Base-by-base conservation (phyloP, 2,113 vertebrate species). In the Barnardius zonarius region DNA sequence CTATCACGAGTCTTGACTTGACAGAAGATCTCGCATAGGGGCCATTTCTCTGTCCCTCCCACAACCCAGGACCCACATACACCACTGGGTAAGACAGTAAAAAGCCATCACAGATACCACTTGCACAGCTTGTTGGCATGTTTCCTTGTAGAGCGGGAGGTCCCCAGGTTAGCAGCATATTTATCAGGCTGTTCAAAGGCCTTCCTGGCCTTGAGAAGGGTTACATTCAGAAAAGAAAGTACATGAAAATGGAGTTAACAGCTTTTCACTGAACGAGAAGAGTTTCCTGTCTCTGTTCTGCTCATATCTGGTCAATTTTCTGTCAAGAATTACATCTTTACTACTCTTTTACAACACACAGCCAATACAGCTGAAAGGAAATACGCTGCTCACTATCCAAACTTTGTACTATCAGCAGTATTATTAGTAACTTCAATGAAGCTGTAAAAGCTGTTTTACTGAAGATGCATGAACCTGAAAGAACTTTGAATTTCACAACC, bases 301-400 rank as follows among this genome's bases (percentile, higher is more conserved):
- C 70, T 95, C 81, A 59, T 81, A 92, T 82, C 95, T 94, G 83
- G 73, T 90, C 81, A 62, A 14, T 91, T 52, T 95, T 93, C 69
- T 77, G 70, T 46, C 86, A 54, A 94, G 86, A 95, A 73, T 73
- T 66, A 35, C 57, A 76, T 79, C 77, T 83, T 93, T 52, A 73
- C 80, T 93, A 11, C 77, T 84, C 61, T 66, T 90, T 90, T 66
- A 95, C 81, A 80, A 30, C 39, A 33, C 43, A 39, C 35, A 87
- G 86, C 39, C 80, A 85, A 87, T 37, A 31, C 30, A 94, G 85
- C 74, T 83, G 63, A 31, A 72, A 92, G 63, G 54, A 64, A 74
- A 73, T 3, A 39, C 86, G 81, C 83, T 76, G 51, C 30, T 86
- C 64, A 62, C 68, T 62, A 11, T 13, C 66, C 48, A 68, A 57